Percentiles rank a stretch among this genome's conserved stretches.
Conservation (phyloP, 1,140 invertebrate genomes). For the Venturia canescens region DNA sequence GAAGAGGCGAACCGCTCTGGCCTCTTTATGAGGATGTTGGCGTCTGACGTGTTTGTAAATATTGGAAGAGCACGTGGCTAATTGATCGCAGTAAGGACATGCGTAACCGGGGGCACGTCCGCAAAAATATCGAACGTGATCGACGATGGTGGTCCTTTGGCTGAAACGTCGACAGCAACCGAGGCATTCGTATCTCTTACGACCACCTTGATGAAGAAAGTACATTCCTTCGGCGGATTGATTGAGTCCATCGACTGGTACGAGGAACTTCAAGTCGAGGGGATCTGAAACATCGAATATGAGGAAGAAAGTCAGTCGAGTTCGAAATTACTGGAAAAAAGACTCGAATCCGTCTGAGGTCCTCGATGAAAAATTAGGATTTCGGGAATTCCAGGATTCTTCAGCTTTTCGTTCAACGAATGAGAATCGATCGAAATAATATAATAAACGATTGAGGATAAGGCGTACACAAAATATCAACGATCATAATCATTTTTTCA, state of each 20-base stretch:
- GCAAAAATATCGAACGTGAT: conserved; percentile 66
- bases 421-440: no score
- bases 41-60: conserved; percentile 70
- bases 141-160: conserved; percentile 66
- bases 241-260: conserved; percentile 61
- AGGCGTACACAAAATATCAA: no score
- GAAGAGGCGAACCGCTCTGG: background rate
- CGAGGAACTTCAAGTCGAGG: conserved; percentile 41
- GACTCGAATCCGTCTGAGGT: background rate
- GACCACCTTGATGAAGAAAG: conserved; percentile 6
- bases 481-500: background rate
- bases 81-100: conserved; percentile 69
- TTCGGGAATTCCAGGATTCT: no score
- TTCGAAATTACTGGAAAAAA: background rate
- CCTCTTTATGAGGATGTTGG: conserved; percentile 49
- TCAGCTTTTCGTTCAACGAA: no score
- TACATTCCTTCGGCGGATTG: conserved; percentile 40
- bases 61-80: conserved; percentile 60
- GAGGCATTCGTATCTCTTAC: conserved; percentile 63
- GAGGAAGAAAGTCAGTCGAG: background rate
- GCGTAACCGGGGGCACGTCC: conserved; percentile 66
- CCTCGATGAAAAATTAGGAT: no score
- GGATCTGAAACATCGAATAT: conserved; percentile 9
- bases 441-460: no score
- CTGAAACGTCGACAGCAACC: conserved; percentile 73